A percentile compares a stretch with the other conserved stretches of the same genome.
phyloP scores from a whole-genome alignment of 2,888 invertebrate genomes.

The Hoplodrina blanda region DNA sequence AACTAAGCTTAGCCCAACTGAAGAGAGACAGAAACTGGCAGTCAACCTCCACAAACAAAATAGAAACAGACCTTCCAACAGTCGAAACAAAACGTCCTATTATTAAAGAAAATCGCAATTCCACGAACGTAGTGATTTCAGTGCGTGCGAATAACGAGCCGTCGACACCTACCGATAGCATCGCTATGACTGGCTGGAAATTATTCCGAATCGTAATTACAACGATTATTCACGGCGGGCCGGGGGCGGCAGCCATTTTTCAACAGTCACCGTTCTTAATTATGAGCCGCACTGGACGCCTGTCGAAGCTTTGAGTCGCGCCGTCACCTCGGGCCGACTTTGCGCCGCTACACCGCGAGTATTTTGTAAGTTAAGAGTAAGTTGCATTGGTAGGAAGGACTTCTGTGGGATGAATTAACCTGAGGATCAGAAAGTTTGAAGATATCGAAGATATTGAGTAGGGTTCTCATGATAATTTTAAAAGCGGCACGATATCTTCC shows the following conservation, averaged over 20 bases:
- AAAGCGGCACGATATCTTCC: neutral
- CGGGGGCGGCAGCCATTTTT: conserved; percentile 91
- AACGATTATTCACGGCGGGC: conserved; percentile 91
- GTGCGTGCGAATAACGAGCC: conserved; percentile 90
- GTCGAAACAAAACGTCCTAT: conserved; percentile 58
- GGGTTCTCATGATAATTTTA: neutral
- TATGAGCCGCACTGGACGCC: conserved; percentile 90
- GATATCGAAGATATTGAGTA: neutral
- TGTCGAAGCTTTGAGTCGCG: conserved; percentile 90
- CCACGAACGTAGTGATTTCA: conserved; percentile 72
- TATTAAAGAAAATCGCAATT: conserved; percentile 82
- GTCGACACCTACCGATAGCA: conserved; percentile 90
- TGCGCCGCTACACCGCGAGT: conserved; percentile 77
- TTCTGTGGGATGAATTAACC: conserved; percentile 4
- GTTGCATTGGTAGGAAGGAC: conserved; percentile 18
- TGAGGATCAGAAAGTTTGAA: neutral
- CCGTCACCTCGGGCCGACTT: conserved; percentile 88
- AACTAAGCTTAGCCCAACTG: neutral
- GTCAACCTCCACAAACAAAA: conserved; percentile 12
- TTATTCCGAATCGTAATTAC: conserved; percentile 91
- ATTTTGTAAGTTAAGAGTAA: conserved; percentile 64
- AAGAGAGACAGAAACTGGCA: conserved; percentile 6
- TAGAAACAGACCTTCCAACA: conserved; percentile 51
- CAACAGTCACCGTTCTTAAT: conserved; percentile 91
- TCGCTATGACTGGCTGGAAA: conserved; percentile 91